Percentiles rank a stretch among this genome's conserved stretches.
Conservation (phyloP, 2,797 vertebrate genomes). For the Hippopotamyrus pictus region DNA sequence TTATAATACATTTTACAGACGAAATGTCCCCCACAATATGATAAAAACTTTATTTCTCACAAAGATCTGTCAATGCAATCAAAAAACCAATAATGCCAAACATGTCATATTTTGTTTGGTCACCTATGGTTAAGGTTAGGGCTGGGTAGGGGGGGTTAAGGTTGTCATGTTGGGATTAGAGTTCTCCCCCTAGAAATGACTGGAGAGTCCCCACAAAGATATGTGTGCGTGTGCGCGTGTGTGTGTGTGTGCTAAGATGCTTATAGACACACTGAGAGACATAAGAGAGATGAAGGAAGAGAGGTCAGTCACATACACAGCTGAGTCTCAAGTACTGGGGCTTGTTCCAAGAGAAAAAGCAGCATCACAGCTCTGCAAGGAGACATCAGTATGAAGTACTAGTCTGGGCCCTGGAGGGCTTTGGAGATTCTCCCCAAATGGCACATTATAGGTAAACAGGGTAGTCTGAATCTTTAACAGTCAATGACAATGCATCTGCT, state of each 20-base stretch:
- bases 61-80: neutral
- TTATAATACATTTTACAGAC: neutral
- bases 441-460: slow-evolving; percentile 12
- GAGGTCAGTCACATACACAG: slow-evolving; percentile 1
- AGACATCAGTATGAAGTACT: neutral
- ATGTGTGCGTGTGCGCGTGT: slow-evolving; percentile 30
- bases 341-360: slow-evolving; percentile 5
- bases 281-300: neutral
- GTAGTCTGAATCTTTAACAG: slow-evolving; percentile 47
- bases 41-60: neutral
- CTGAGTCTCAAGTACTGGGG: slow-evolving; percentile 22
- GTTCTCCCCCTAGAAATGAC: neutral
- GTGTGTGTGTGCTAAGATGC: slow-evolving; percentile 5
- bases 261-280: slow-evolving; percentile 24
- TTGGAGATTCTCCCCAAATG: neutral
- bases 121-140: neutral
- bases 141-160: neutral
- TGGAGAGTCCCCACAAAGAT: neutral
- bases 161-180: neutral
- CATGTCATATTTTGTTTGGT: neutral
- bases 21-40: neutral
- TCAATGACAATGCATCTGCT: slow-evolving; percentile 29
- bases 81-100: neutral
- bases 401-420: neutral
- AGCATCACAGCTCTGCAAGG: slow-evolving; percentile 1